These are phyloP conservation scores for Lissonota sp. DNA, from an alignment of 2,888 invertebrate genomes.

Conservation along the genomic window DNA sequence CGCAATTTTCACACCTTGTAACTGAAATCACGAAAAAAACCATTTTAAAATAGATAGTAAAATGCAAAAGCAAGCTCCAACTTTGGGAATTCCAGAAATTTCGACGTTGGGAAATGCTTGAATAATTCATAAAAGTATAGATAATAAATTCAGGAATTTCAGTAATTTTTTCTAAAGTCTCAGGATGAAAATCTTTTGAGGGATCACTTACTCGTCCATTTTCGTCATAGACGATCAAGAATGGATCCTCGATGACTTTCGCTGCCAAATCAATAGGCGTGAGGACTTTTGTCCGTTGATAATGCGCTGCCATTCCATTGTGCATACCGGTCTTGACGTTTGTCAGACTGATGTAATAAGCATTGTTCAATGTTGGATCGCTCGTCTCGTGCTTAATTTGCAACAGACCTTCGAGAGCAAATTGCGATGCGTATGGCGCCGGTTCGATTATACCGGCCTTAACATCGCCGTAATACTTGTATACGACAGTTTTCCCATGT, in stretches of 20 bases:
- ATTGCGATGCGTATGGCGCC: constrained; percentile 77
- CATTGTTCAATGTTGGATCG: constrained; percentile 72
- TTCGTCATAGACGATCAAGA: constrained; percentile 73
- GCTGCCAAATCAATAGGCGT: constrained; percentile 67
- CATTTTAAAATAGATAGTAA: background rate
- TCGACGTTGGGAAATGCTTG: no score
- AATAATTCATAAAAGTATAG: no score
- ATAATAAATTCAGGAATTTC: background rate
- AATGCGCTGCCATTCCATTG: constrained; percentile 74
- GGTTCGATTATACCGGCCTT: constrained; percentile 81
- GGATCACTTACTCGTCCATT: constrained; percentile 67
- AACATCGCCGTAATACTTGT: constrained; percentile 81
- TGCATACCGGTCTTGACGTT: constrained; percentile 78
- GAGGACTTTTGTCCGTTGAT: constrained; percentile 50
- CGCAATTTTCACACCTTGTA: constrained; percentile 76
- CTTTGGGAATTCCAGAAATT: no score
- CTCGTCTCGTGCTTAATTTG: constrained; percentile 74
- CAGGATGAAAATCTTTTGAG: background rate
- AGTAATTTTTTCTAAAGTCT: background rate
- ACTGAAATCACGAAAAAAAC: constrained; percentile 66
- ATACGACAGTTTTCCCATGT: constrained; percentile 84
- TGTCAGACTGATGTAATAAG: constrained; percentile 74
- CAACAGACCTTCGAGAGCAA: constrained; percentile 79
- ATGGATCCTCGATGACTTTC: constrained; percentile 71
- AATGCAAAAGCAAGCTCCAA: no score